Conservation (phyloP, 1,140 invertebrate genomes). For the Spodoptera litura region DNA sequence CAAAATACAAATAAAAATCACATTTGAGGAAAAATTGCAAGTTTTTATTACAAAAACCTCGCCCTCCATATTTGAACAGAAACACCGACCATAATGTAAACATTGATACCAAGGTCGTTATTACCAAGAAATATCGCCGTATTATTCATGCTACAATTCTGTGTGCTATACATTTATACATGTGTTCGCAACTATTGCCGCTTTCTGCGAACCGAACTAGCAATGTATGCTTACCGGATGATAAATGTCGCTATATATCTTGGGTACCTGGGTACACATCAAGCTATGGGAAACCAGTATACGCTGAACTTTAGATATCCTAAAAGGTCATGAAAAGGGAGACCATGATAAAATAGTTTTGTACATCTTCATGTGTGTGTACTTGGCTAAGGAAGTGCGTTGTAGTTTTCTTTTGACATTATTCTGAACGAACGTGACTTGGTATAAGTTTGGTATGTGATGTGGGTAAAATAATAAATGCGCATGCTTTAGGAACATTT, state of each 20-base stretch:
- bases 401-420: slow-evolving; percentile 34
- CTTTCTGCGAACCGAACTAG: slow-evolving; percentile 27
- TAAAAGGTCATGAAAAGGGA: too few species aligned
- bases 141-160: slow-evolving; percentile 38
- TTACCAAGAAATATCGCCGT: slow-evolving; percentile 37
- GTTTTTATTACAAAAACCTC: slow-evolving; percentile 31
- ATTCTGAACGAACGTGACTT: slow-evolving; percentile 19
- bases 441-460: background rate
- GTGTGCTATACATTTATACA: slow-evolving; percentile 19
- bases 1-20: slow-evolving; percentile 2
- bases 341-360: too few species aligned
- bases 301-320: too few species aligned
- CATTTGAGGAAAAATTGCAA: background rate
- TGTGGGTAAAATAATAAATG: slow-evolving; percentile 20
- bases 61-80: slow-evolving; percentile 18
- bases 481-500: background rate
- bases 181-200: background rate
- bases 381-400: slow-evolving; percentile 25
- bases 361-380: background rate
- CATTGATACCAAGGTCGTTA: slow-evolving; percentile 45
- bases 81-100: slow-evolving; percentile 25
- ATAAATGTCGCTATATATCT: slow-evolving; percentile 44
- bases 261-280: background rate
- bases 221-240: slow-evolving; percentile 44
- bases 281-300: too few species aligned